Evolutionary conservation across 1,140 invertebrate genomes (phyloP), one percentile per base, ranked within the genome.

Genomic region (Heliconius eleuchia): DNA sequence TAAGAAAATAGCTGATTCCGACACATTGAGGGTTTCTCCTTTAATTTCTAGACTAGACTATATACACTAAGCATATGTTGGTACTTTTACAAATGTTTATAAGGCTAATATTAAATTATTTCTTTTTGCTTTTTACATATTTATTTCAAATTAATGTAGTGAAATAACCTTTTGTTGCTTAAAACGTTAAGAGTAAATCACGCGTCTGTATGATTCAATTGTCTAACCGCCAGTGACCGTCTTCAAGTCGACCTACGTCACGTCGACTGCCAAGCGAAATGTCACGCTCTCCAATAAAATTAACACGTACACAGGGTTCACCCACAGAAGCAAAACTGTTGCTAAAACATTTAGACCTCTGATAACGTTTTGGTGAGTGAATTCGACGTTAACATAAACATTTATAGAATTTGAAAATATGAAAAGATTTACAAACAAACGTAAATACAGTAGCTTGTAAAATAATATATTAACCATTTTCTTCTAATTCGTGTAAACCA

Each of bases 161-260:
- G 3, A 39, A 72, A 39, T 72, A 39, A 72, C 46, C 34, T 71
- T 71, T 52, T 66, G 46, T 52, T 66, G 16, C 71, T 74, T 79
- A 30, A 55, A 71, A 46, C 46, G n/a, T 55, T 55, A 79, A 18
- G 46, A 46, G 74, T 76, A 76, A 84, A 86, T 89, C 84, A 88
- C 84, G 83, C 80, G 86, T 85, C 82, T 83, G 85, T 87, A 86
- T 89, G 87, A 92, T 92, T 89, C 87, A 90, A 90, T 91, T 91
- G 87, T 87, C 78, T 71, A 82, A 80, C 83, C 77, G 80, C 75
- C 71, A 77, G 37, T 79, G 85, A 92, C 89, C 89, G 87, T 89
- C 88, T 90, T 92, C 89, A 89, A 86, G 75, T 84, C 72, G 84
- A 88, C 88, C 88, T 83, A 79, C 83, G 83, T 91, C 89, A 89